These are phyloP conservation scores for Dreissena rostriformis DNA, from an alignment of 1,140 invertebrate genomes.

Conservation along the genomic window DNA sequence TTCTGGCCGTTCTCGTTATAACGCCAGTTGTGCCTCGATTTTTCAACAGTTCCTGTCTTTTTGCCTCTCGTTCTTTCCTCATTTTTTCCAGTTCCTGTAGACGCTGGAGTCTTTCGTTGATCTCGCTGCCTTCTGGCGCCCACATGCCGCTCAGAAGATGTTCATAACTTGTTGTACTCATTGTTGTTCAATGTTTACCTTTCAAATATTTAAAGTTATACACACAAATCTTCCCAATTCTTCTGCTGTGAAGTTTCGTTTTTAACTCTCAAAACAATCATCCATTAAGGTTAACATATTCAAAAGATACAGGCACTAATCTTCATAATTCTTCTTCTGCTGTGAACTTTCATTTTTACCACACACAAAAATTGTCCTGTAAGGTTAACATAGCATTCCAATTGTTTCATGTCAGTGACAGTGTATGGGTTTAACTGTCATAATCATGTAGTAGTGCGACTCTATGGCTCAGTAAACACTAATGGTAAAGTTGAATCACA, in stretches of 20 bases:
- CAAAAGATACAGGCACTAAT: neutral
- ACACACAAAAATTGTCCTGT: too few relatives aligned
- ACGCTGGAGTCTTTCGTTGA: slow-evolving; percentile 50
- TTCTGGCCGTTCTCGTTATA: slow-evolving; percentile 14
- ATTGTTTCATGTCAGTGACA: too few relatives aligned
- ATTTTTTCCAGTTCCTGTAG: slow-evolving; percentile 57
- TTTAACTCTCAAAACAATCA: neutral
- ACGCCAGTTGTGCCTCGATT: neutral
- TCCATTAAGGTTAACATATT: too few relatives aligned
- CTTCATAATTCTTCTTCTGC: neutral
- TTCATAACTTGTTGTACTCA: slow-evolving; percentile 25
- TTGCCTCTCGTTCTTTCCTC: slow-evolving; percentile 54
- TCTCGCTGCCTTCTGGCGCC: slow-evolving; percentile 50
- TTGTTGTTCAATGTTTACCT: neutral
- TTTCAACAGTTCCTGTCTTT: slow-evolving; percentile 14
- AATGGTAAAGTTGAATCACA: too few relatives aligned
- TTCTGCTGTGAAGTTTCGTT: neutral
- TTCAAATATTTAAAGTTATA: neutral
- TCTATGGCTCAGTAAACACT: too few relatives aligned
- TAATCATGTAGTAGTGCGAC: too few relatives aligned
- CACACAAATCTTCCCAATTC: slow-evolving; percentile 1
- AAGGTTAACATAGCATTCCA: too few relatives aligned
- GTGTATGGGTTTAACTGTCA: too few relatives aligned
- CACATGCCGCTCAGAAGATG: slow-evolving; percentile 28
- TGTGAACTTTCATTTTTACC: neutral